These are phyloP conservation scores for Drosophila sproati DNA, from an alignment of 1,140 invertebrate species.

Conservation along the genomic window DNA sequence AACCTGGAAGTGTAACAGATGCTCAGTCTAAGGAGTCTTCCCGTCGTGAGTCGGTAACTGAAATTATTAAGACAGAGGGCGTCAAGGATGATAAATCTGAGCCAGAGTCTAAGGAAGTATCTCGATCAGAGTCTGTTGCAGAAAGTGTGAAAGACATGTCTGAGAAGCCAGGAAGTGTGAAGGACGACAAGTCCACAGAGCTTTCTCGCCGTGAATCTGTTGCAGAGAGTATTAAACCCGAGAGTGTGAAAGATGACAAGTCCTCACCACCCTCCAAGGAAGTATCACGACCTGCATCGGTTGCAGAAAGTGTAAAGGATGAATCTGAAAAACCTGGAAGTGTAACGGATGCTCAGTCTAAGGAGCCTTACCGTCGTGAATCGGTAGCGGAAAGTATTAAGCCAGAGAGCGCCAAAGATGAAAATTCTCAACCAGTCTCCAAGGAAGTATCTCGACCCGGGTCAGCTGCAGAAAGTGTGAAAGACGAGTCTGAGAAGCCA, in stretches of 20 bases:
- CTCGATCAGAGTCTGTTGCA: conserved; percentile 26
- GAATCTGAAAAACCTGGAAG: neutral
- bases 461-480: conserved; percentile 21
- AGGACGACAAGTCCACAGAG: conserved; percentile 39
- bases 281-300: conserved; percentile 26
- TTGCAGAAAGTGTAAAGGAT: conserved; percentile 17
- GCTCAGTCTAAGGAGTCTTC: conserved; percentile 32
- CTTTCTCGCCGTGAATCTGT: conserved; percentile 32
- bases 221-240: conserved; percentile 22
- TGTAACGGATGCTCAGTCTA: conserved; percentile 18
- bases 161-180: conserved; percentile 4
- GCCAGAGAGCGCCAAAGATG: conserved; percentile 25
- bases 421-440: neutral
- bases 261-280: conserved; percentile 19
- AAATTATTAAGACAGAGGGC: conserved; percentile 22
- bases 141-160: neutral
- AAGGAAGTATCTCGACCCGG: conserved; percentile 21
- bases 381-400: conserved; percentile 39
- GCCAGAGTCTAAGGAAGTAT: conserved; percentile 30
- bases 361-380: conserved; percentile 39
- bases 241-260: conserved; percentile 11
- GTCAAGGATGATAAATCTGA: conserved; percentile 30
- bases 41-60: conserved; percentile 23
- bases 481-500: neutral
- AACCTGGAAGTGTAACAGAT: conserved; percentile 5